Conservation (phyloP, 2,797 vertebrate genomes). For the Prionace glauca region DNA sequence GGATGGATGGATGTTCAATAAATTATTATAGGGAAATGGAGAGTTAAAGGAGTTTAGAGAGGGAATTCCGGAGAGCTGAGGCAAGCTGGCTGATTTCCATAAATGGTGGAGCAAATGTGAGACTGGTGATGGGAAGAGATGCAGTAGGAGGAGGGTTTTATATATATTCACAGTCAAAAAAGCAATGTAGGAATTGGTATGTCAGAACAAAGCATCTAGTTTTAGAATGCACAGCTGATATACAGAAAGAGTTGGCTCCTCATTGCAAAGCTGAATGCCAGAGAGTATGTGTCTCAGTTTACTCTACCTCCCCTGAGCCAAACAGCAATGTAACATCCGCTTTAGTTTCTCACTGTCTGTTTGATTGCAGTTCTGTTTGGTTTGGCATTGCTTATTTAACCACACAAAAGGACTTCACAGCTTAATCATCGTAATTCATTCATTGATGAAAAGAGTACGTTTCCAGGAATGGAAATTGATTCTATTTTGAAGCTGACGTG, state of each 20-base stretch:
- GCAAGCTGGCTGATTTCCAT: background rate
- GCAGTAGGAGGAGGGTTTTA: background rate
- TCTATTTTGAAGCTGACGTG: background rate
- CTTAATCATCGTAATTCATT: background rate
- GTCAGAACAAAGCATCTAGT: background rate
- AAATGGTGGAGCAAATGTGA: background rate
- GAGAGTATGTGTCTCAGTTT: background rate
- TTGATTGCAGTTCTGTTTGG: conserved; percentile 13
- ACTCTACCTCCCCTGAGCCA: background rate
- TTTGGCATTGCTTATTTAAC: background rate
- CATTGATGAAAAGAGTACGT: background rate
- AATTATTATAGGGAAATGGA: background rate
- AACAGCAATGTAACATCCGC: background rate
- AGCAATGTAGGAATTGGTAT: background rate
- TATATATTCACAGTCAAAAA: background rate
- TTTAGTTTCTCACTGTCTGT: background rate
- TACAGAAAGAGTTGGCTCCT: background rate
- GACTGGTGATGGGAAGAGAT: background rate
- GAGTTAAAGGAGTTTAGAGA: background rate
- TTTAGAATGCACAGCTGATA: background rate
- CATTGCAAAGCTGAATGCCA: background rate
- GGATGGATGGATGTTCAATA: background rate
- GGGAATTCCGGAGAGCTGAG: background rate
- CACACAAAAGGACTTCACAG: background rate
- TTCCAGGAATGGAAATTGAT: background rate